phyloP scores from a whole-genome alignment of 2,888 invertebrate genomes.

The Aleiodes alternator region DNA sequence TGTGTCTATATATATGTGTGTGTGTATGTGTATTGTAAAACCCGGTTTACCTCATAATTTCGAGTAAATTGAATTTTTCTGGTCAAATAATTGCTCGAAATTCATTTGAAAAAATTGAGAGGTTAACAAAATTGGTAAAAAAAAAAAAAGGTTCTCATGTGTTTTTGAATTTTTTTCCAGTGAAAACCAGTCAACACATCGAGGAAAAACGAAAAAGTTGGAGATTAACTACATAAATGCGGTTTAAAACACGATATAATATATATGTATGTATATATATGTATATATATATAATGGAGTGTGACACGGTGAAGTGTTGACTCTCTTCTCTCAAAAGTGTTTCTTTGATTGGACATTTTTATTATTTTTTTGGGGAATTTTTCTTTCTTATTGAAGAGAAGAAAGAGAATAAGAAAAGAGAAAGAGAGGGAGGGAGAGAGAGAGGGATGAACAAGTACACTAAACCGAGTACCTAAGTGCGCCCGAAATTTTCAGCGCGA shows the following conservation, averaged over 20 bases:
- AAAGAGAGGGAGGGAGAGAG: no score
- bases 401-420: slow-evolving; percentile 47
- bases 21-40: slow-evolving; percentile 41
- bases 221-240: slow-evolving; percentile 51
- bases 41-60: background rate
- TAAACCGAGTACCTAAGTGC: no score
- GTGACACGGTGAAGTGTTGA: slow-evolving; percentile 64
- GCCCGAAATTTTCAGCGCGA: background rate
- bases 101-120: background rate
- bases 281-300: slow-evolving; percentile 67
- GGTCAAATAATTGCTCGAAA: background rate
- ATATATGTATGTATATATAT: no score
- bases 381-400: slow-evolving; percentile 31
- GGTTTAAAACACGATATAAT: slow-evolving; percentile 55
- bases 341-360: slow-evolving; percentile 22
- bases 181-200: background rate
- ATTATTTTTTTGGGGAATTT: slow-evolving; percentile 5
- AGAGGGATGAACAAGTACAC: slow-evolving; percentile 46
- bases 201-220: background rate
- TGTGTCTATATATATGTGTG: no score
- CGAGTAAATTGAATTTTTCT: background rate
- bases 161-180: no score
- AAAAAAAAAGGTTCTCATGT: no score
- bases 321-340: slow-evolving; percentile 51
- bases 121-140: no score